Evolutionary conservation across 1,140 invertebrate species (phyloP).

Genomic region (Micrasema minimum): DNA sequence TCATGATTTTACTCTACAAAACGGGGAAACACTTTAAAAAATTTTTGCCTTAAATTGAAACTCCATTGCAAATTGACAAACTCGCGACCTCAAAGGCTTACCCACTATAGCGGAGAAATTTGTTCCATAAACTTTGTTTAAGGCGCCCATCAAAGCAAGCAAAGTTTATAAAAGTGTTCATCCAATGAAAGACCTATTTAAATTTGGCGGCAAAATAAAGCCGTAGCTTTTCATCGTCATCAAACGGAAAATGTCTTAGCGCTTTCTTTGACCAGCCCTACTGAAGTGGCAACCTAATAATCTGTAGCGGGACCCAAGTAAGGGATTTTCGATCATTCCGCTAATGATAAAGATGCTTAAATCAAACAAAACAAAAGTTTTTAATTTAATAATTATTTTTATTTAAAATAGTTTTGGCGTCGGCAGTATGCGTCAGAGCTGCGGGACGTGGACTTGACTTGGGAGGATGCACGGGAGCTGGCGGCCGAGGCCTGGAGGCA

Average conservation of each 20-base stretch:
- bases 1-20: no score
- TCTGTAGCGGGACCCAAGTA: conserved; percentile 1
- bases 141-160: conserved; percentile 18
- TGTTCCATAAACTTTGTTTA: conserved; percentile 8
- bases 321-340: no score
- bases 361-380: no score
- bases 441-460: no score
- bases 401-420: no score
- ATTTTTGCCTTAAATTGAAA: conserved; percentile 18
- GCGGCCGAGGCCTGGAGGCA: no score
- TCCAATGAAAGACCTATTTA: conserved; percentile 13
- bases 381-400: no score
- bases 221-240: conserved; percentile 22
- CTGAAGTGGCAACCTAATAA: conserved; percentile 37
- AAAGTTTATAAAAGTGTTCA: conserved; percentile 33
- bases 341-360: no score
- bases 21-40: conserved; percentile 13
- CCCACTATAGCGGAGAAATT: background rate
- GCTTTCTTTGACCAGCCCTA: conserved; percentile 42
- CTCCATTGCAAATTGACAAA: conserved; percentile 9
- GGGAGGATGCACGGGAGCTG: no score
- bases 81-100: conserved; percentile 6
- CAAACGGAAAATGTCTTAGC: conserved; percentile 32
- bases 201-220: conserved; percentile 16
- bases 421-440: no score